phyloP scores from a whole-genome alignment of 2,797 vertebrate genomes.

The Mormyrops boulengeri region DNA sequence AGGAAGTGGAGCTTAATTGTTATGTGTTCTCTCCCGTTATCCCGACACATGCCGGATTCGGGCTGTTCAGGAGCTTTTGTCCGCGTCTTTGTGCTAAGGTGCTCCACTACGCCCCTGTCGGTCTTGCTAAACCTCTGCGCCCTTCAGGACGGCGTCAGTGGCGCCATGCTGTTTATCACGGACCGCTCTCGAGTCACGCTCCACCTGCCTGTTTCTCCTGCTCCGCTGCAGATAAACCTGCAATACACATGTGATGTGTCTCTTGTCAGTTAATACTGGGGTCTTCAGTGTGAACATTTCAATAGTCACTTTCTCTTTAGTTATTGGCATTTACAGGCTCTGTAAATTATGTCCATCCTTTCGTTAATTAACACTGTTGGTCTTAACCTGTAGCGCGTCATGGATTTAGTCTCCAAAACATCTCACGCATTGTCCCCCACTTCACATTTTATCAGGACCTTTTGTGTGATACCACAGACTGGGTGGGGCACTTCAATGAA shows the following conservation, averaged over 20 bases:
- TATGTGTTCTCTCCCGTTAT: neutral
- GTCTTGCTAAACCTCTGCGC: neutral
- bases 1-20: conserved; percentile 3
- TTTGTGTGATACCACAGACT: neutral
- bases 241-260: neutral
- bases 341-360: neutral
- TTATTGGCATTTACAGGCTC: neutral
- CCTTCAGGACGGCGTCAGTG: neutral
- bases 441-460: neutral
- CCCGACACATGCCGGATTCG: neutral
- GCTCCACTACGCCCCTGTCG: neutral
- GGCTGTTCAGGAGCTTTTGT: neutral
- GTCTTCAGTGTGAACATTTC: neutral
- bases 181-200: neutral
- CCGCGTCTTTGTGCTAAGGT: neutral
- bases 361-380: neutral
- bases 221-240: neutral
- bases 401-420: neutral
- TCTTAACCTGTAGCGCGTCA: neutral
- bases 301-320: neutral
- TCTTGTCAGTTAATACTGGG: neutral
- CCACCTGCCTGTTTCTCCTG: neutral
- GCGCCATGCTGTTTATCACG: neutral
- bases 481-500: neutral
- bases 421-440: neutral